A percentile compares a stretch with the other conserved stretches of the same genome.
Evolutionary conservation across 2,113 vertebrate genomes (phyloP).

Genomic region (Muntiacus muntjak): DNA sequence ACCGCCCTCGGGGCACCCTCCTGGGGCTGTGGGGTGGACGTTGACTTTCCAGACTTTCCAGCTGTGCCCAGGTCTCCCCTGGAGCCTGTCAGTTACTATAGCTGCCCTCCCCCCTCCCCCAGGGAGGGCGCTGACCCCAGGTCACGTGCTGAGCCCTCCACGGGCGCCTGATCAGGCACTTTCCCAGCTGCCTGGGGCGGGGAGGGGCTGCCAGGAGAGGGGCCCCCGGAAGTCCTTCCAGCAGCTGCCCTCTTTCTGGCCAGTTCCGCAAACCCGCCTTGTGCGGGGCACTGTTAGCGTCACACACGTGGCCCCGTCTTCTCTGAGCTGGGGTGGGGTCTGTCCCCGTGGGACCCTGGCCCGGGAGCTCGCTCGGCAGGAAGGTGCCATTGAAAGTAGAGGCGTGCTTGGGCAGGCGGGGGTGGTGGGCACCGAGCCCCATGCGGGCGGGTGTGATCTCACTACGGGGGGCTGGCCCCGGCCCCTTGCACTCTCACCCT

Average conservation of each 20-base stretch:
- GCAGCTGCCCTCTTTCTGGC: not conserved
- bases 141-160: not conserved
- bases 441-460: rapidly evolving
- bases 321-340: not conserved
- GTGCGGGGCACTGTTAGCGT: rapidly evolving
- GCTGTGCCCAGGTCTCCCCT: not conserved
- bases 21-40: not conserved
- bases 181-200: rapidly evolving
- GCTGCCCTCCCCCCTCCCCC: not conserved
- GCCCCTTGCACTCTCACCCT: too few species aligned
- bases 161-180: rapidly evolving
- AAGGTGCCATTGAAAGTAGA: not conserved
- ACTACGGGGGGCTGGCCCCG: not conserved
- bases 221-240: not conserved
- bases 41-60: not conserved
- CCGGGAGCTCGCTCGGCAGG: not conserved
- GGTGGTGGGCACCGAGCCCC: not conserved
- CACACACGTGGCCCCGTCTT: not conserved
- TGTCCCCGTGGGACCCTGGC: not conserved
- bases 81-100: too few species aligned
- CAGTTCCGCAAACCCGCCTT: not conserved
- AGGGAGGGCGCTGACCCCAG: too few species aligned
- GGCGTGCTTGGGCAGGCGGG: too few species aligned
- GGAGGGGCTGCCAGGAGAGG: not conserved
- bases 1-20: rapidly evolving